phyloP scores from a whole-genome alignment of 2,113 vertebrate genomes.

The Pachyramphus minor region DNA sequence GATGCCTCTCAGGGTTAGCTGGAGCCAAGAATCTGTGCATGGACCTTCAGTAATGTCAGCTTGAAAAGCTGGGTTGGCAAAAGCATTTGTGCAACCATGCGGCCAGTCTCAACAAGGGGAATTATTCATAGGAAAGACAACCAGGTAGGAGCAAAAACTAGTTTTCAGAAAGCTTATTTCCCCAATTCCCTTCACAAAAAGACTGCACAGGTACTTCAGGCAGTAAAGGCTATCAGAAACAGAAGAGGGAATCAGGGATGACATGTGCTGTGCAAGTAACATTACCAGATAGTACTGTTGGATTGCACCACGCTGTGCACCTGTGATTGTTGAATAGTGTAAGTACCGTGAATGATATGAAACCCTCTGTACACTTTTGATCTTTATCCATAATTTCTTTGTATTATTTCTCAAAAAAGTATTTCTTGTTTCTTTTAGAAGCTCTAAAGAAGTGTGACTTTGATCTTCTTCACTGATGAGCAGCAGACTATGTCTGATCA shows the following conservation, averaged over 20 bases:
- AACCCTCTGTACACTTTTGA: neutral
- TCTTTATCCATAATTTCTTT: neutral
- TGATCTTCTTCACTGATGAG: neutral
- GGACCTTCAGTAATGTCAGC: fast-evolving
- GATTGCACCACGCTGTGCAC: neutral
- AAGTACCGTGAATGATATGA: neutral
- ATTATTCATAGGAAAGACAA: neutral
- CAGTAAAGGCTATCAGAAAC: neutral
- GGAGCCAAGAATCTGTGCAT: neutral
- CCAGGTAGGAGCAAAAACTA: neutral
- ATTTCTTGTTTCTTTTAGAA: neutral
- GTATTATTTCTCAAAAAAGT: neutral
- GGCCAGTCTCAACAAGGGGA: neutral
- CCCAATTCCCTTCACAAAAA: neutral
- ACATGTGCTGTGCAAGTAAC: neutral
- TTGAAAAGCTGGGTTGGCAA: neutral
- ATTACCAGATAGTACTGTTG: neutral
- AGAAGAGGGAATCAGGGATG: neutral
- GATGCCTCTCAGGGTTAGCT: neutral
- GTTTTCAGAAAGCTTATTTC: neutral
- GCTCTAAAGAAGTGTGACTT: neutral
- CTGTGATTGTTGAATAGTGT: neutral
- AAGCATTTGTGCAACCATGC: fast-evolving
- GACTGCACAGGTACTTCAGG: neutral
- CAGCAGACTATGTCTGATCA: neutral